Conservation (phyloP, 2,797 vertebrate species). For the Chelonia mydas region DNA sequence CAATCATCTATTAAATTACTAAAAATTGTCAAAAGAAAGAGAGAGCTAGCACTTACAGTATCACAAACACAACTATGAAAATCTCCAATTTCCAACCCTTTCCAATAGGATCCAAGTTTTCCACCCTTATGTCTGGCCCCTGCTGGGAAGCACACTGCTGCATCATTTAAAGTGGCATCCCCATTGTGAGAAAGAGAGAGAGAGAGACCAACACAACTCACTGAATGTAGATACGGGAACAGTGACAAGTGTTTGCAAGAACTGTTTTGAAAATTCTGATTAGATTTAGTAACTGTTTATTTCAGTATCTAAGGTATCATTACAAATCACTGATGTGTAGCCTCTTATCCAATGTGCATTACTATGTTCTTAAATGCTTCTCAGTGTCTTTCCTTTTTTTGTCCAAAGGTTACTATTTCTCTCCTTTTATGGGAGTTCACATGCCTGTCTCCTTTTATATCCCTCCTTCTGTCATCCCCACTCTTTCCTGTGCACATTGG, state of each 20-base stretch:
- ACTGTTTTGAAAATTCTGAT: not conserved
- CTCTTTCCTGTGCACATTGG: not conserved
- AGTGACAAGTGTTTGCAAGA: not conserved
- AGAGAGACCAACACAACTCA: not conserved
- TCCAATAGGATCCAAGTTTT: not conserved
- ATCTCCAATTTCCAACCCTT: not conserved
- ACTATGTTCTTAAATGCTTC: not conserved
- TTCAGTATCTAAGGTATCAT: accelerated
- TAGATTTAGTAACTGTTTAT: not conserved
- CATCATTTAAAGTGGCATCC: not conserved
- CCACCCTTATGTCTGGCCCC: not conserved
- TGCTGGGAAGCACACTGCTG: not conserved
- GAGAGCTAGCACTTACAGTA: not conserved
- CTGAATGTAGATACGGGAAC: too few species aligned
- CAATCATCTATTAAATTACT: not conserved
- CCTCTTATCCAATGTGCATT: not conserved
- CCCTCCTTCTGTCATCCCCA: not conserved
- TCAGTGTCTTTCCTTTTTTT: not conserved
- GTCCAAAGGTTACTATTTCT: not conserved
- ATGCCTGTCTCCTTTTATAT: not conserved
- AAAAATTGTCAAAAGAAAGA: not conserved
- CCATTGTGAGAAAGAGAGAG: accelerated
- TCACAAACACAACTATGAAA: not conserved
- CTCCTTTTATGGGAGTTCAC: not conserved
- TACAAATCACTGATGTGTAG: not conserved